These are phyloP conservation scores for Sylvia borin DNA, from an alignment of 2,797 vertebrate genomes.

Conservation along the genomic window DNA sequence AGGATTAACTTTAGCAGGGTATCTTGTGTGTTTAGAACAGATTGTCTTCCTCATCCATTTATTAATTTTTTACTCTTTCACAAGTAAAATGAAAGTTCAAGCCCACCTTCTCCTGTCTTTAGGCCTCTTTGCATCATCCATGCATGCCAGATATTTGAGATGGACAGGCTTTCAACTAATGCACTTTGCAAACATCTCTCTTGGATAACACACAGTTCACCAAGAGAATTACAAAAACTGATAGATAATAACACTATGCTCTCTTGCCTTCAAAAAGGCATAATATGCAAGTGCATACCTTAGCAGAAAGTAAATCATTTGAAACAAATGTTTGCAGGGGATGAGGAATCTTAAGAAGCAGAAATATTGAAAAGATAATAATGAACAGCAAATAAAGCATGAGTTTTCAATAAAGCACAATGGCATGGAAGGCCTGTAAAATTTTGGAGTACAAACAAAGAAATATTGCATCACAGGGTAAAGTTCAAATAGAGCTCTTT, in stretches of 20 bases:
- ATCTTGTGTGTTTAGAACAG: not conserved
- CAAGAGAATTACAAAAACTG: not conserved
- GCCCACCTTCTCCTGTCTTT: not conserved
- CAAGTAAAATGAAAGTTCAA: not conserved
- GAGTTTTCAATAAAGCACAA: slow-evolving; percentile 53
- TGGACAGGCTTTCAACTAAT: not conserved
- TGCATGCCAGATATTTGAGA: not conserved
- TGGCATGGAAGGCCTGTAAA: slow-evolving; percentile 23
- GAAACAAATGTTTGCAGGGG: slow-evolving; percentile 36
- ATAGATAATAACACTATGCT: not conserved
- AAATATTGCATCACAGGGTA: not conserved
- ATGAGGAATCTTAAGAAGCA: slow-evolving; percentile 29
- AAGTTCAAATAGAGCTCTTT: not conserved
- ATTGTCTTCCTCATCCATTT: not conserved
- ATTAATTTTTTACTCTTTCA: not conserved
- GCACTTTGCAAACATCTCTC: not conserved
- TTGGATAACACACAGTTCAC: not conserved
- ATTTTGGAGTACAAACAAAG: slow-evolving; percentile 54
- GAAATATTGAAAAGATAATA: slow-evolving; percentile 37
- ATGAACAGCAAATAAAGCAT: slow-evolving; percentile 44
- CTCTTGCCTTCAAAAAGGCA: not conserved
- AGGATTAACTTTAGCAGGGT: not conserved
- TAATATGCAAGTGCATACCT: not conserved
- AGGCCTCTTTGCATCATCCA: not conserved
- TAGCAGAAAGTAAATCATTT: not conserved